Conservation (phyloP, 2,797 vertebrate genomes). For the Myotis vivesi region DNA sequence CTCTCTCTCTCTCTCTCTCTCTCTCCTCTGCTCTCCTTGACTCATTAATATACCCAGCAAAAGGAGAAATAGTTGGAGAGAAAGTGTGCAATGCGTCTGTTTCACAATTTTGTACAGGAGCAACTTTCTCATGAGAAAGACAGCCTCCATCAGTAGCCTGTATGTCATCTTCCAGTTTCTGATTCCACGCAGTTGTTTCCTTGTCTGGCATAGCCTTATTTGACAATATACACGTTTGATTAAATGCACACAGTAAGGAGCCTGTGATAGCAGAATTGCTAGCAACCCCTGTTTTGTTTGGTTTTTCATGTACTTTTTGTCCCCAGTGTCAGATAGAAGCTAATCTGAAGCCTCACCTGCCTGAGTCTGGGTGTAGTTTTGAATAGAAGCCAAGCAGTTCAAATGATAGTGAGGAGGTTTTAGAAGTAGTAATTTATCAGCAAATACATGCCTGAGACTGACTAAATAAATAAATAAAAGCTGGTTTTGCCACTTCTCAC, state of each 20-base stretch:
- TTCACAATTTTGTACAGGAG: neutral
- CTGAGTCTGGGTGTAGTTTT: conserved; percentile 29
- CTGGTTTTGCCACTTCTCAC: conserved; percentile 25
- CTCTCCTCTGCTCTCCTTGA: neutral
- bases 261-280: conserved; percentile 36
- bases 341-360: neutral
- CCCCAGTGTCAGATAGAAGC: conserved; percentile 14
- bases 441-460: neutral
- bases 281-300: neutral
- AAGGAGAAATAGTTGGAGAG: neutral
- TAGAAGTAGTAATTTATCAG: conserved; percentile 1
- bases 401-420: neutral
- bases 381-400: conserved; percentile 25
- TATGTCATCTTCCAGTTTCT: neutral
- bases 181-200: conserved; percentile 45
- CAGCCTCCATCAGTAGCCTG: neutral
- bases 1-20: too few relatives aligned
- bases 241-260: conserved; percentile 47
- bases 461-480: neutral
- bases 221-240: conserved; percentile 42
- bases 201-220: neutral
- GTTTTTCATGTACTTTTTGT: neutral
- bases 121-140: neutral
- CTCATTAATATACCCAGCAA: neutral
- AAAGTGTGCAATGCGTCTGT: neutral